A percentile compares a stretch with the other conserved stretches of the same genome.
Conservation (phyloP, 2,113 vertebrate species). For the Synodontis membranacea region DNA sequence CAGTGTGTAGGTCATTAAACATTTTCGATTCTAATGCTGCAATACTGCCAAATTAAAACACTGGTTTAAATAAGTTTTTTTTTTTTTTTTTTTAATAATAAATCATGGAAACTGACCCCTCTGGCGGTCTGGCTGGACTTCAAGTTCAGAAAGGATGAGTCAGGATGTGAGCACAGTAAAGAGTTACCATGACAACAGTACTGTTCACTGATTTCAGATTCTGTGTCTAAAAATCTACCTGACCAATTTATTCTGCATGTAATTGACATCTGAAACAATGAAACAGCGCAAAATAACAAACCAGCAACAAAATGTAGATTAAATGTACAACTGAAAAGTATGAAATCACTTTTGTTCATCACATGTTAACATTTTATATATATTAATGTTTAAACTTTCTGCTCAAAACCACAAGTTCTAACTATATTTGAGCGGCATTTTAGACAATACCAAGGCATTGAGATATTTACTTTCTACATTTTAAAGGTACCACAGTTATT, state of each 20-base stretch:
- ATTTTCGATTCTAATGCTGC: slow-evolving; percentile 1
- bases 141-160: too few relatives aligned
- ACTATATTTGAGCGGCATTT: neutral
- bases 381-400: neutral
- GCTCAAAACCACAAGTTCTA: neutral
- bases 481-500: neutral
- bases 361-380: neutral
- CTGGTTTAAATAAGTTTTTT: neutral
- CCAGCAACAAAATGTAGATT: neutral
- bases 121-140: neutral
- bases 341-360: neutral
- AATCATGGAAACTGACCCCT: slow-evolving; percentile 1
- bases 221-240: neutral
- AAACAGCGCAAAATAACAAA: neutral
- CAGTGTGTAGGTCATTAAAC: neutral
- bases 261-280: neutral
- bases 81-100: too few relatives aligned
- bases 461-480: neutral
- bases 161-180: neutral
- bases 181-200: slow-evolving; percentile 6
- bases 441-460: neutral
- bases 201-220: neutral
- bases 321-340: neutral
- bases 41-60: neutral
- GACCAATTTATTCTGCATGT: neutral